phyloP scores from a whole-genome alignment of 1,140 invertebrate genomes.

The Brachionus asplanchnoidis region DNA sequence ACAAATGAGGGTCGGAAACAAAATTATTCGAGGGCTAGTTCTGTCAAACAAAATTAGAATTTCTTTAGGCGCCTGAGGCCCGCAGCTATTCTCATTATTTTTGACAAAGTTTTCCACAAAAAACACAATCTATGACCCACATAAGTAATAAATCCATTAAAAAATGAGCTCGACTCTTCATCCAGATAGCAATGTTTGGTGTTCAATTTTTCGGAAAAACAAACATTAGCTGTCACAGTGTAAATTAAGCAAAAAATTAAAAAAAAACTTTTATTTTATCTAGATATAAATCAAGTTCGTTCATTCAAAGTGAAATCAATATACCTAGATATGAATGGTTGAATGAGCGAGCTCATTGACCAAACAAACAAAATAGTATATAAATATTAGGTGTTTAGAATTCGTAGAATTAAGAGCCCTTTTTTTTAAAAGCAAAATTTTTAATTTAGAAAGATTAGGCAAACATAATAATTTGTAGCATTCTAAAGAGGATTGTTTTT shows the following conservation, averaged over 20 bases:
- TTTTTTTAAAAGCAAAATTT: not conserved
- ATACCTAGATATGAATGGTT: not conserved
- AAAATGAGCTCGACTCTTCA: not conserved
- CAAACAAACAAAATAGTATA: not conserved
- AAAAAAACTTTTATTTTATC: not conserved
- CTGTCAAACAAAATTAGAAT: not conserved
- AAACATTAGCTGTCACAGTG: not conserved
- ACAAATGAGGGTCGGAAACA: not conserved
- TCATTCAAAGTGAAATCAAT: not conserved
- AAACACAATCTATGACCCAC: not conserved
- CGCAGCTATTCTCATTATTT: not conserved
- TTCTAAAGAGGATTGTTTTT: not conserved
- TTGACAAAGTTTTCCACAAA: not conserved
- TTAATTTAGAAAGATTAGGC: not conserved
- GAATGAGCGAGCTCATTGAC: not conserved
- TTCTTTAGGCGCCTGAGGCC: not conserved
- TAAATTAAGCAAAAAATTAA: not conserved
- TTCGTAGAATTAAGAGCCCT: not conserved
- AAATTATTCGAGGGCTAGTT: not conserved
- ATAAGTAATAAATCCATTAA: not conserved
- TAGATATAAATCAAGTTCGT: not conserved
- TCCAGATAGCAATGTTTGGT: not conserved
- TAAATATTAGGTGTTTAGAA: not conserved
- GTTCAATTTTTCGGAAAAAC: not conserved
- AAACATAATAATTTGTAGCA: not conserved